phyloP scores from a whole-genome alignment of 2,113 vertebrate genomes.

The Silurus glanis region DNA sequence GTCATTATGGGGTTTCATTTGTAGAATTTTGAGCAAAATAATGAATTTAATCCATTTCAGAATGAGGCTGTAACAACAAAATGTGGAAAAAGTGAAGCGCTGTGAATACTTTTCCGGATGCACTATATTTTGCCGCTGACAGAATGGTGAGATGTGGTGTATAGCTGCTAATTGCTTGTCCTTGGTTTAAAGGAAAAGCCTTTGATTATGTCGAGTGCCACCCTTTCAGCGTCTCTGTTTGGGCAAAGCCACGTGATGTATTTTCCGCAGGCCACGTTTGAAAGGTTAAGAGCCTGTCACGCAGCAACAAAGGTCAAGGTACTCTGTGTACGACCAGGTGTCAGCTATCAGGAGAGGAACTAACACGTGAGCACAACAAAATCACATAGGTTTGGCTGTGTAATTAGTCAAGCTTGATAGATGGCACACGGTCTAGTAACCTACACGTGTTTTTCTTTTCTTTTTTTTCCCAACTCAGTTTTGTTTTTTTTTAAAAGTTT shows the following conservation, averaged over 20 bases:
- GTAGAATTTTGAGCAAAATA: too few relatives aligned
- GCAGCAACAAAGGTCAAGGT: slow-evolving; percentile 23
- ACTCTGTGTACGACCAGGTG: slow-evolving; percentile 42
- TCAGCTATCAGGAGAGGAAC: slow-evolving; percentile 39
- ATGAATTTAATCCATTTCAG: too few relatives aligned
- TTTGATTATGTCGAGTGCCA: slow-evolving; percentile 57
- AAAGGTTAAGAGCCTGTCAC: slow-evolving; percentile 56
- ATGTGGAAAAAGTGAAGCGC: too few relatives aligned
- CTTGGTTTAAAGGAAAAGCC: slow-evolving; percentile 54
- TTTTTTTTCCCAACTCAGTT: background rate
- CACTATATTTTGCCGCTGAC: background rate
- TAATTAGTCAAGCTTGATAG: slow-evolving; percentile 55
- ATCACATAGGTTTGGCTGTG: slow-evolving; percentile 21
- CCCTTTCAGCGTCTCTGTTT: slow-evolving; percentile 1
- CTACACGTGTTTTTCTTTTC: background rate
- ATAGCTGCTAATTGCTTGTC: slow-evolving; percentile 35
- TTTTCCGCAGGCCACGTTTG: slow-evolving; percentile 44
- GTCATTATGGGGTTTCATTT: too few relatives aligned
- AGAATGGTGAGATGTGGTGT: slow-evolving; percentile 25
- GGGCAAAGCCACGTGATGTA: slow-evolving; percentile 16
- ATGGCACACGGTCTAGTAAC: slow-evolving; percentile 39
- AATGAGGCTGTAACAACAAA: too few relatives aligned
- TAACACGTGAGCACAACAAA: slow-evolving; percentile 34
- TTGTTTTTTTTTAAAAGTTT: background rate
- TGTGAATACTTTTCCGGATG: too few relatives aligned